Conservation (phyloP, 2,113 vertebrate species). For the Pelobates fuscus region DNA sequence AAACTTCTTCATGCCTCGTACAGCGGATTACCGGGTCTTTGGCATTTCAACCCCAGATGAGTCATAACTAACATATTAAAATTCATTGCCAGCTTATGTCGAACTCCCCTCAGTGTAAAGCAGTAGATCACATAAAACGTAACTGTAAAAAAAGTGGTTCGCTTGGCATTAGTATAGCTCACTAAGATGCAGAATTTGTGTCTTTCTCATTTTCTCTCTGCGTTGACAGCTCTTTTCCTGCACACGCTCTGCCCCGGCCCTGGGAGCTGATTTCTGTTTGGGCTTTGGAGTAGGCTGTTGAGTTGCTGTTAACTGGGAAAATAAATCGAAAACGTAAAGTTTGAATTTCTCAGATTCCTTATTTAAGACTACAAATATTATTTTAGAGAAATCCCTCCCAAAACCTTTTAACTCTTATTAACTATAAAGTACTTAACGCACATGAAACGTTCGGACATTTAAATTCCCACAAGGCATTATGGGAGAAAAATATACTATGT, state of each 20-base stretch:
- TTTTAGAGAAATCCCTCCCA: neutral
- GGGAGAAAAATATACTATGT: neutral
- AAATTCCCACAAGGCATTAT: neutral
- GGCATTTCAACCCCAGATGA: slow-evolving; percentile 31
- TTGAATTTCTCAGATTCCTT: slow-evolving; percentile 29
- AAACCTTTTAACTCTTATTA: neutral
- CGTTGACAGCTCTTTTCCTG: slow-evolving; percentile 26
- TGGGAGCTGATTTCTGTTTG: neutral
- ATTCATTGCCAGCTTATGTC: slow-evolving; percentile 33
- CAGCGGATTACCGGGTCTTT: slow-evolving; percentile 28
- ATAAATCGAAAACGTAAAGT: slow-evolving; percentile 33
- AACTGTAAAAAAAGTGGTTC: slow-evolving; percentile 14
- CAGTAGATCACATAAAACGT: slow-evolving; percentile 20
- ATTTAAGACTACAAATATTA: slow-evolving; percentile 32
- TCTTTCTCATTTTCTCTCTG: neutral
- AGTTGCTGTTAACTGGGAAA: slow-evolving; percentile 7
- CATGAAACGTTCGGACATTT: neutral
- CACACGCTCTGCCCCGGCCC: neutral
- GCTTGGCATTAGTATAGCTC: neutral
- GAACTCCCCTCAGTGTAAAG: slow-evolving; percentile 15
- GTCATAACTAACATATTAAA: slow-evolving; percentile 48
- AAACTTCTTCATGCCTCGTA: slow-evolving; percentile 15
- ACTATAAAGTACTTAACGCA: neutral
- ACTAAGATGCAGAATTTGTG: slow-evolving; percentile 9
- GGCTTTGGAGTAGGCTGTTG: slow-evolving; percentile 1